Evolutionary conservation across 92 coral and sea anemone species (phyloP).

Genomic region (Ricordea florida): DNA sequence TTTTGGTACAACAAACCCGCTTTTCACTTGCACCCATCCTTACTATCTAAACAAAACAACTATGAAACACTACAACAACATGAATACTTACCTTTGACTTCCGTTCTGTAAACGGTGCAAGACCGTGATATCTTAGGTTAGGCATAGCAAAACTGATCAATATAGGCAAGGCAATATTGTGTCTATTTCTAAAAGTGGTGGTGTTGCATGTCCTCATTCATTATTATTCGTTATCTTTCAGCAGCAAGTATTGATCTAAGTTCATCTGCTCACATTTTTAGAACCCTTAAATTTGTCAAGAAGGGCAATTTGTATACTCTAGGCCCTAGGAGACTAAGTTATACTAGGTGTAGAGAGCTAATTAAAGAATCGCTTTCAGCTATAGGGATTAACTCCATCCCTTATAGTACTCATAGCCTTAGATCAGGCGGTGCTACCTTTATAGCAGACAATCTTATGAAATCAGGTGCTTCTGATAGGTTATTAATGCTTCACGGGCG

Average conservation of each 20-base stretch:
- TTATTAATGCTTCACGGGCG: conserved; percentile 48
- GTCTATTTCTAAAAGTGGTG: conserved; percentile 44
- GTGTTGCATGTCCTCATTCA: conserved; percentile 31
- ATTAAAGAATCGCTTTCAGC: conserved; percentile 39
- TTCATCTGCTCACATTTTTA: conserved; percentile 10
- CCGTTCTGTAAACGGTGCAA: too few relatives aligned
- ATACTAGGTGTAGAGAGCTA: conserved; percentile 46
- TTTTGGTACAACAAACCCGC: too few relatives aligned
- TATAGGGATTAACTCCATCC: conserved; percentile 10
- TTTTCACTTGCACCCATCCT: too few relatives aligned
- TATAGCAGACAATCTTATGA: background rate
- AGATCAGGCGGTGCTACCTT: conserved; percentile 51
- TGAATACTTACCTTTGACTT: too few relatives aligned
- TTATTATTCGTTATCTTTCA: conserved; percentile 28
- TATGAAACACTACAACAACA: too few relatives aligned
- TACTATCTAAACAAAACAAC: too few relatives aligned
- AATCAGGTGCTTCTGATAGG: background rate
- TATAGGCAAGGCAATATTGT: conserved; percentile 45
- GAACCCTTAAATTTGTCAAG: conserved; percentile 2
- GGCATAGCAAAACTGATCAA: conserved; percentile 40
- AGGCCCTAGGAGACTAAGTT: conserved; percentile 17
- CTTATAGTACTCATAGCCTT: conserved; percentile 37
- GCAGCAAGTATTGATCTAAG: conserved; percentile 1
- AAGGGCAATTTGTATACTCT: conserved; percentile 1
- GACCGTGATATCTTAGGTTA: too few relatives aligned